Percentiles rank a stretch among this genome's conserved stretches.
phyloP scores from a whole-genome alignment of 2,797 vertebrate species.

The Peromyscus eremicus region DNA sequence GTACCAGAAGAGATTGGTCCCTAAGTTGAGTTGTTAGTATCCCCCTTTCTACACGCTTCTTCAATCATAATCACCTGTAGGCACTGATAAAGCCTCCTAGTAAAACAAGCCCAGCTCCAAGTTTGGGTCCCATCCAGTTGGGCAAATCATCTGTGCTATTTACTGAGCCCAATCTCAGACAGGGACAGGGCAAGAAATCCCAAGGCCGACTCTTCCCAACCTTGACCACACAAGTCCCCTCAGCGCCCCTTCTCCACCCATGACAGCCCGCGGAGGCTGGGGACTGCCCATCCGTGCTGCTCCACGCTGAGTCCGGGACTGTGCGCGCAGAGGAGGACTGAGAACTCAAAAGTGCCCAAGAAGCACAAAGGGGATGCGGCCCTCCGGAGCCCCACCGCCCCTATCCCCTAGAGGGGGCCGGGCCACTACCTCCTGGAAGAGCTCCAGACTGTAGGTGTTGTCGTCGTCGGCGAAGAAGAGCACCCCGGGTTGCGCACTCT shows the following conservation, averaged over 20 bases:
- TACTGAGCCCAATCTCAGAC: too few species aligned
- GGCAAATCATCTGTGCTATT: background rate
- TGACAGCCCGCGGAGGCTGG: background rate
- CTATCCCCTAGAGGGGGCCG: background rate
- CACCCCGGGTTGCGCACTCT: constrained; percentile 92
- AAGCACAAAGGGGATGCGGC: background rate
- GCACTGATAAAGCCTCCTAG: background rate
- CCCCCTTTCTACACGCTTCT: accelerated
- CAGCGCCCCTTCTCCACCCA: background rate
- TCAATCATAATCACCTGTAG: background rate
- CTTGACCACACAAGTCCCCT: background rate
- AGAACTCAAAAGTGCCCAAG: background rate
- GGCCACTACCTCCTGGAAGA: constrained; percentile 96
- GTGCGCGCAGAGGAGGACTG: background rate
- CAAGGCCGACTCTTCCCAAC: background rate
- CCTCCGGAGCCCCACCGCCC: accelerated
- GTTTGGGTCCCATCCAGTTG: background rate
- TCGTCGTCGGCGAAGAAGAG: constrained; percentile 99
- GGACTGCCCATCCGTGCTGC: background rate
- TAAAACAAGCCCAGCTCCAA: background rate
- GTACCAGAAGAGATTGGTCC: background rate
- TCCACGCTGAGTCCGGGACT: background rate
- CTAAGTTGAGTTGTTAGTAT: background rate
- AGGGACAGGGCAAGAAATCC: background rate
- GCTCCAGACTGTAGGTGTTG: constrained; percentile 99